phyloP scores from a whole-genome alignment of 2,888 invertebrate genomes.

The Beris morrisii region DNA sequence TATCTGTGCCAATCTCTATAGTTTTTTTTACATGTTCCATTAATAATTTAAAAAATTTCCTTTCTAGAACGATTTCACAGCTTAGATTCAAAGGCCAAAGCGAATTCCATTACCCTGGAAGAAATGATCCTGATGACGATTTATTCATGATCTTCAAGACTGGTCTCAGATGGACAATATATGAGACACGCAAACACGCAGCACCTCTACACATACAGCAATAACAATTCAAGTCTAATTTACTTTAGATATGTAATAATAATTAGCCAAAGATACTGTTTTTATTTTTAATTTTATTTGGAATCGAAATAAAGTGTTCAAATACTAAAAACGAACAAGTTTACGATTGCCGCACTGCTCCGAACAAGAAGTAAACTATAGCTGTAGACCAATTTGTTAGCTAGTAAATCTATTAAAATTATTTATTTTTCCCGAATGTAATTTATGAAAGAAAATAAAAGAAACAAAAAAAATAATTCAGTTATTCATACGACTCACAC shows the following conservation, averaged over 20 bases:
- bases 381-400: slow-evolving; percentile 3
- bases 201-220: too few relatives aligned
- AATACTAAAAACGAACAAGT: neutral
- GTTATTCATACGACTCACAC: too few relatives aligned
- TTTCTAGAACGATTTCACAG: slow-evolving; percentile 68
- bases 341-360: neutral
- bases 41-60: slow-evolving; percentile 22
- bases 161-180: neutral
- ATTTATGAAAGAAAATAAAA: too few relatives aligned
- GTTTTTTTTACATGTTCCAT: neutral
- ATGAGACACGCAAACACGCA: too few relatives aligned
- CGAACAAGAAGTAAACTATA: neutral
- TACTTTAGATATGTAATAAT: neutral
- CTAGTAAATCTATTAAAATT: too few relatives aligned
- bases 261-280: slow-evolving; percentile 20
- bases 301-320: neutral
- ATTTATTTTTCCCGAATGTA: too few relatives aligned
- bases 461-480: too few relatives aligned
- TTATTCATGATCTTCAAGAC: slow-evolving; percentile 57
- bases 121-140: slow-evolving; percentile 71
- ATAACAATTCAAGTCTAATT: too few relatives aligned
- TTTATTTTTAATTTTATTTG: slow-evolving; percentile 4
- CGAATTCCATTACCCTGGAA: slow-evolving; percentile 70
- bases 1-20: too few relatives aligned
- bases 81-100: slow-evolving; percentile 71